These are phyloP conservation scores for Dendroctonus valens DNA, from an alignment of 1,140 invertebrate genomes.

Conservation along the genomic window DNA sequence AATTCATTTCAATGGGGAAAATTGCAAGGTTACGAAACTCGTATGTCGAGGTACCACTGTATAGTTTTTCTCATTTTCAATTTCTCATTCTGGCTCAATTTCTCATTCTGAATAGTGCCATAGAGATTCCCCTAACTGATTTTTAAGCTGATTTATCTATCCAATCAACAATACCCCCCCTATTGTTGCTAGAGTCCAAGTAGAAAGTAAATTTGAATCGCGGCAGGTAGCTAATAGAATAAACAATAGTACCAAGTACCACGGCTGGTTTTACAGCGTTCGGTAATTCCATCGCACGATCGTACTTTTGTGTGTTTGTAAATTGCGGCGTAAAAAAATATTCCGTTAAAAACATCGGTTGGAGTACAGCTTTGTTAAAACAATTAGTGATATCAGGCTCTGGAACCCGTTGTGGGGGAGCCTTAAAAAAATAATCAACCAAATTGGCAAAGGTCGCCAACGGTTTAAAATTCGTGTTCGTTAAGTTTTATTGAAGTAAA, in stretches of 20 bases:
- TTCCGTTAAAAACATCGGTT: constrained; percentile 13
- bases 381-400: constrained; percentile 4
- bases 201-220: constrained; percentile 23
- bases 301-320: neutral
- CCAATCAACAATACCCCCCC: constrained; percentile 11
- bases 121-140: too few species aligned
- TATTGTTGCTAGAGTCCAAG: constrained; percentile 10
- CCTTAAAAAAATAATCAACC: constrained; percentile 7
- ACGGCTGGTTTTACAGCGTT: constrained; percentile 4
- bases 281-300: too few species aligned
- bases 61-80: too few species aligned
- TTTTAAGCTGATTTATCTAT: too few species aligned
- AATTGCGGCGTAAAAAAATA: constrained; percentile 6
- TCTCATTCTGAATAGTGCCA: too few species aligned
- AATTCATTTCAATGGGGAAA: too few species aligned
- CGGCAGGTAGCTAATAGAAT: constrained; percentile 21
- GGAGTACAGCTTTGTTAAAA: constrained; percentile 3
- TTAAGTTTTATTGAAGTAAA: constrained; percentile 11
- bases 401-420: constrained; percentile 6
- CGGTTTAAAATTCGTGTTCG: constrained; percentile 7
- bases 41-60: too few species aligned
- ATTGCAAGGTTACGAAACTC: too few species aligned
- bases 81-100: too few species aligned
- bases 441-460: constrained; percentile 19
- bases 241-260: constrained; percentile 19